These are phyloP conservation scores for Silvanus unidentatus DNA, from an alignment of 2,888 invertebrate species.

Conservation along the genomic window DNA sequence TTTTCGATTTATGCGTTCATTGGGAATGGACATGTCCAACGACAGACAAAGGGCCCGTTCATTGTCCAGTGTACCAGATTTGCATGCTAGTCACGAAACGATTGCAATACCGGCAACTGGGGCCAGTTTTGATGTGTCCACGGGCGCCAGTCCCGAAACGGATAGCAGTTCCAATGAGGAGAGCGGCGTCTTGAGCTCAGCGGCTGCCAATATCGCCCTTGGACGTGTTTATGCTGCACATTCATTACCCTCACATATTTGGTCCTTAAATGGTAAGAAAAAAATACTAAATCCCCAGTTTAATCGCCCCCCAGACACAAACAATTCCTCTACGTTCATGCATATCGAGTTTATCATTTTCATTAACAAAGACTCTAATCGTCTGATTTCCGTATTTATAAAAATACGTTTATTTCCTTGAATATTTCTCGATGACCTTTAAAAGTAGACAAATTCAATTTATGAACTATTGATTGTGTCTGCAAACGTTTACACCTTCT, in stretches of 20 bases:
- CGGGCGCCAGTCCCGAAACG: conserved; percentile 61
- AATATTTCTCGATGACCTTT: too few species aligned
- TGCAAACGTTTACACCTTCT: too few species aligned
- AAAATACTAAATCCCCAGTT: conserved; percentile 8
- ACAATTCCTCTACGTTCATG: too few species aligned
- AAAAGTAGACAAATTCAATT: too few species aligned
- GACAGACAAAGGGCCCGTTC: conserved; percentile 79
- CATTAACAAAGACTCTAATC: too few species aligned
- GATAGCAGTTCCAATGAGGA: conserved; percentile 66
- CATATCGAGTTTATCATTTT: too few species aligned
- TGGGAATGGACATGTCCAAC: conserved; percentile 65
- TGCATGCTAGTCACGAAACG: conserved; percentile 45
- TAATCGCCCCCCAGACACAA: too few species aligned
- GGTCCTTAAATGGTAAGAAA: conserved; percentile 80
- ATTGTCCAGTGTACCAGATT: conserved; percentile 76
- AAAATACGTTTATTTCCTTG: too few species aligned
- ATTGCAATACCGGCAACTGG: conserved; percentile 58
- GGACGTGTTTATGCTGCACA: conserved; percentile 82
- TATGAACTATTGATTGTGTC: too few species aligned
- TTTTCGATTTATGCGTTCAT: conserved; percentile 34
- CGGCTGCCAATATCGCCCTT: conserved; percentile 53
- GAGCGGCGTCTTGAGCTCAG: conserved; percentile 42
- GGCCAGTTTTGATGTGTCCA: conserved; percentile 58
- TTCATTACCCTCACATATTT: conserved; percentile 86
- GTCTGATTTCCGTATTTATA: too few species aligned